These are phyloP conservation scores for Hirtodrosophila cameraria DNA, from an alignment of 2,888 invertebrate species.

Conservation along the genomic window DNA sequence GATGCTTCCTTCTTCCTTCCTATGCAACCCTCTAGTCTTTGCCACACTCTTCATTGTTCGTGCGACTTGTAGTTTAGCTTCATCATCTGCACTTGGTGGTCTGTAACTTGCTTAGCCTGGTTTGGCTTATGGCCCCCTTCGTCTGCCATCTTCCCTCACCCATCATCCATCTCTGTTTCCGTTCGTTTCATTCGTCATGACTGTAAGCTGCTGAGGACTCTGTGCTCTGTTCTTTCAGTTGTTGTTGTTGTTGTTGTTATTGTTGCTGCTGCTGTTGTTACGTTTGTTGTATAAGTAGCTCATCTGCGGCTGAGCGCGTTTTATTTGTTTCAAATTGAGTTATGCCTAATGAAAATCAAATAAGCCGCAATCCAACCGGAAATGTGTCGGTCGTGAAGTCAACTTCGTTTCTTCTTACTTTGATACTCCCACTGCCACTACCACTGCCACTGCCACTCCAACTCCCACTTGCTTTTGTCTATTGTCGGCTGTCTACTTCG, in stretches of 20 bases:
- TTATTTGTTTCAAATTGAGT: conserved; percentile 81
- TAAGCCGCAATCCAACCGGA: conserved; percentile 78
- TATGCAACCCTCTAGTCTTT: too few relatives aligned
- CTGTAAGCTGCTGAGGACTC: conserved; percentile 39
- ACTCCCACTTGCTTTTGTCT: conserved; percentile 21
- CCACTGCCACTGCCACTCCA: conserved; percentile 25
- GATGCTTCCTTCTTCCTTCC: neutral
- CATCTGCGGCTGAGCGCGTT: conserved; percentile 73
- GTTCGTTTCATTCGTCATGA: conserved; percentile 66
- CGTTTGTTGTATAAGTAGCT: conserved; percentile 71
- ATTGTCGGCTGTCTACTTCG: conserved; percentile 10
- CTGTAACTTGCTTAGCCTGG: conserved; percentile 55
- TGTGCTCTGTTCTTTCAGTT: conserved; percentile 14
- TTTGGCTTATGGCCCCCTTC: conserved; percentile 33
- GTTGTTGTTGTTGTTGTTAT: conserved; percentile 20
- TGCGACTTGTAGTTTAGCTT: conserved; percentile 68
- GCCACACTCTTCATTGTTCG: conserved; percentile 59
- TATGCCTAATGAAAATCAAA: conserved; percentile 82
- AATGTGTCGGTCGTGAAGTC: conserved; percentile 51
- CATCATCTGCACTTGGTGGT: conserved; percentile 73
- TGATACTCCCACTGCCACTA: conserved; percentile 8
- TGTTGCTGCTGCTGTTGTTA: conserved; percentile 28
- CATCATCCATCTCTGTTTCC: conserved; percentile 50
- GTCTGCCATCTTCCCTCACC: conserved; percentile 3
- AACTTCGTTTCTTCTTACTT: neutral